Conservation (phyloP, 2,888 invertebrate genomes). For the Aspidiotus rigidus region DNA sequence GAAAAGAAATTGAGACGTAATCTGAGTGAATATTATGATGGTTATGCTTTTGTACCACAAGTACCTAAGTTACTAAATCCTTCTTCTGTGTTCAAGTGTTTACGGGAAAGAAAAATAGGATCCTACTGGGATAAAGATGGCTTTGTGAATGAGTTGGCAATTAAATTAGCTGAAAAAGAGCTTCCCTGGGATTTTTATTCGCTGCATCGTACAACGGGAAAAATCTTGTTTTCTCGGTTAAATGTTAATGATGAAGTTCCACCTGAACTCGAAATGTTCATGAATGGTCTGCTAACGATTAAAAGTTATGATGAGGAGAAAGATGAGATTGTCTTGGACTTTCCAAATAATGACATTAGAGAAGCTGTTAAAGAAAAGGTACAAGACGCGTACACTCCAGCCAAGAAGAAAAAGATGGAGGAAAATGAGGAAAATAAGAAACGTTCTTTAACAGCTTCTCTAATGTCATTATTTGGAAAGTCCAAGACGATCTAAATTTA, state of each 20-base stretch:
- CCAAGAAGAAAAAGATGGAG: too few species aligned
- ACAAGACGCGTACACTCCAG: background rate
- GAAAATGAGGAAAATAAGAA: too few species aligned
- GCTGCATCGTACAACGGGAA: background rate
- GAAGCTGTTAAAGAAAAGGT: background rate
- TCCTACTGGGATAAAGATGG: too few species aligned
- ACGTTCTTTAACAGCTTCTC: background rate
- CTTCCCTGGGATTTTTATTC: background rate
- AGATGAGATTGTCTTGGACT: background rate
- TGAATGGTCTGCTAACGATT: background rate
- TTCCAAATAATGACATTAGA: background rate
- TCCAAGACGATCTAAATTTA: background rate
- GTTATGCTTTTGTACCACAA: too few species aligned
- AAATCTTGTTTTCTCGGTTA: background rate
- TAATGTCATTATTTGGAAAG: background rate
- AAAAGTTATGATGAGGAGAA: background rate
- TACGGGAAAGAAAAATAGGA: too few species aligned
- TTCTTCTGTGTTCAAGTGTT: too few species aligned
- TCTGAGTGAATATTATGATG: too few species aligned
- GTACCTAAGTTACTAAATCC: too few species aligned
- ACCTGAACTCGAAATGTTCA: background rate
- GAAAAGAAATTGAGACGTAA: too few species aligned
- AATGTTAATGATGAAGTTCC: background rate
- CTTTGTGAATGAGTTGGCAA: too few species aligned
- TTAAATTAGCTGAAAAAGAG: too few species aligned